Base-by-base conservation (phyloP, 2,113 vertebrate species). In the Sylvietta virens region DNA sequence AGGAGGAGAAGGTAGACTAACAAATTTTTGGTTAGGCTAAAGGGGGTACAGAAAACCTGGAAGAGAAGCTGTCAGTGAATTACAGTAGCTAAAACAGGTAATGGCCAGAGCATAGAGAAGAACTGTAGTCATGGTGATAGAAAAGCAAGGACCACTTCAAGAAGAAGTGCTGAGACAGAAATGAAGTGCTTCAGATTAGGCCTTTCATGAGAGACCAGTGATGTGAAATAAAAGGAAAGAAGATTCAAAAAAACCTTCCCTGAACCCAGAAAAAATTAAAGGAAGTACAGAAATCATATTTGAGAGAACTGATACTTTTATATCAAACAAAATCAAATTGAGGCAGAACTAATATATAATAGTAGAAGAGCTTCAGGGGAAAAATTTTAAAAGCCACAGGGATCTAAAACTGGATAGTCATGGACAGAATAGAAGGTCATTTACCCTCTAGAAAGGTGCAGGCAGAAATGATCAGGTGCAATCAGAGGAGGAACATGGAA, bases 131-230 rank as follows among this genome's bases (percentile, higher is more conserved):
- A 90, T 77, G 54, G 90, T 77, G 79, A 93, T 20, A 73, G 44
- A 69, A 92, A 72, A 87, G 57, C 53, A 82, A 91, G 35, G 72
- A 35, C 62, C 58, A 39, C 79, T 95, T 90, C 33, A 33, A n/a
- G 56, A 86, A 47, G 42, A 80, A 58, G 39, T 85, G 65, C 42
- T 50, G 37, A 87, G 33, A 51, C 37, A 86, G 57, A 71, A 88
- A 71, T 3, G 0, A 60, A 71, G 70, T 73, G 39, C 60, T 84
- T 74, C 42, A 73, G 39, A 58, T 58, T 70, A 62, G 66, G 40
- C 22, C 19, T 77, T 66, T 94, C 62, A 56, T 57, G 40, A 94
- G 22, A 91, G 15, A 58, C 3, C 2, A 3, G 37, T 64, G 48
- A 48, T 21, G 37, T 44, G 74, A 88, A 85, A 85, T 70, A 47